Conservation (phyloP, 2,797 vertebrate genomes). For the Cossypha caffra region DNA sequence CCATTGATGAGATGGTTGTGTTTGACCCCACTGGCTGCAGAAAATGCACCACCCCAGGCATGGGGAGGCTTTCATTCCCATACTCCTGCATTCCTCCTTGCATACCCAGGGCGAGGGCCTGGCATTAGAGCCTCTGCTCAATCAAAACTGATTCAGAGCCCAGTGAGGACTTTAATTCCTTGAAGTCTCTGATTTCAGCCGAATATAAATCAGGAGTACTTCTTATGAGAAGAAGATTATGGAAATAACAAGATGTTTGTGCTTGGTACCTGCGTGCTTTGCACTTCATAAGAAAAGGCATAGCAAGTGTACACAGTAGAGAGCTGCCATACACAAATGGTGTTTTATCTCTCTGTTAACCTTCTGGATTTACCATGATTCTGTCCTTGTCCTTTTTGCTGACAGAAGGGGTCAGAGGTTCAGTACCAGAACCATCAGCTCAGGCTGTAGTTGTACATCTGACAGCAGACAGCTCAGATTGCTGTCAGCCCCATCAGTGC, state of each 20-base stretch:
- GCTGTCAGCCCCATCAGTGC: background rate
- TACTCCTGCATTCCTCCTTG: background rate
- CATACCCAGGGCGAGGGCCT: background rate
- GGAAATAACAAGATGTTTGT: background rate
- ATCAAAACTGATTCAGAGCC: background rate
- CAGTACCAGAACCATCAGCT: background rate
- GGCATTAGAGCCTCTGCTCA: background rate
- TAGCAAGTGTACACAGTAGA: accelerated
- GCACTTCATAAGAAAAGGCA: background rate
- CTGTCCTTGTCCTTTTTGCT: background rate
- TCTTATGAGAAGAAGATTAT: background rate
- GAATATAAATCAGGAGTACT: background rate
- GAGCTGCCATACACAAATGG: background rate
- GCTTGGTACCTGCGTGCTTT: background rate
- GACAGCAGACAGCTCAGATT: background rate
- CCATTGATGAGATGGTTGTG: background rate
- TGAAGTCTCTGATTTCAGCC: background rate
- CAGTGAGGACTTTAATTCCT: background rate
- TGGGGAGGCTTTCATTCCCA: background rate
- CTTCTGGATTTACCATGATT: background rate
- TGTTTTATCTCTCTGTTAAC: background rate
- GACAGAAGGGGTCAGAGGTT: background rate
- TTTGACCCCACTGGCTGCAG: background rate
- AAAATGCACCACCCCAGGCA: background rate
- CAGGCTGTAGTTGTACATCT: background rate